Evolutionary conservation across 2,888 invertebrate species (phyloP), one percentile per base, ranked within the genome.

Genomic region (Polietes domitor): DNA sequence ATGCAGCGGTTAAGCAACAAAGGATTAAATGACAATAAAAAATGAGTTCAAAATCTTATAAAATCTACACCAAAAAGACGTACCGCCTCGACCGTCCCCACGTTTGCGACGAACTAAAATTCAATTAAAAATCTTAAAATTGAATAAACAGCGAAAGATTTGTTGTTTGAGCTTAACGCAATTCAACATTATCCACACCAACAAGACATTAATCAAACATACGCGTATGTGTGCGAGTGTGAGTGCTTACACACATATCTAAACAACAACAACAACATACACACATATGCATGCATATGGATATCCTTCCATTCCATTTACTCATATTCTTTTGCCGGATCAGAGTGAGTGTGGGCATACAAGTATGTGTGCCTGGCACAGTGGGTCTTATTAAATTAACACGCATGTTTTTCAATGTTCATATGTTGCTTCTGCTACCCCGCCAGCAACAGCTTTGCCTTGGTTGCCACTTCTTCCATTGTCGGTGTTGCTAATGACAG

Each of bases 371-470:
- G n/a, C n/a, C 9, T 72, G 53, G 17, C 19, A 78, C 81, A 81
- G 78, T 76, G 77, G 77, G 17, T 55, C 47, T 83, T 76, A 86
- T 85, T 85, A 85, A 87, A 85, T 86, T 85, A 87, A 86, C 77
- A 81, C 86, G 77, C 77, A 76, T 80, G 73, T 80, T 84, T 83
- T 78, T 72, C 79, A n/a, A 21, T 17, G 24, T 50, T 81, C 74
- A 77, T 80, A 77, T 77, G 83, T 83, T 83, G 77, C 74, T 81
- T 75, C 58, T 65, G 21, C 63, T 9, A 19, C 41, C 10, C 53
- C 17, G 2, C 21, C 53, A n/a, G n/a, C n/a, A n/a, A n/a, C n/a
- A n/a, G n/a, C n/a, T n/a, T n/a, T n/a, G n/a, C n/a, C n/a, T n/a
- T n/a, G n/a, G n/a, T 12, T 65, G 71, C 63, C 71, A 32, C 73